Base-by-base conservation (phyloP, 1,140 invertebrate species). In the Apis cerana region DNA sequence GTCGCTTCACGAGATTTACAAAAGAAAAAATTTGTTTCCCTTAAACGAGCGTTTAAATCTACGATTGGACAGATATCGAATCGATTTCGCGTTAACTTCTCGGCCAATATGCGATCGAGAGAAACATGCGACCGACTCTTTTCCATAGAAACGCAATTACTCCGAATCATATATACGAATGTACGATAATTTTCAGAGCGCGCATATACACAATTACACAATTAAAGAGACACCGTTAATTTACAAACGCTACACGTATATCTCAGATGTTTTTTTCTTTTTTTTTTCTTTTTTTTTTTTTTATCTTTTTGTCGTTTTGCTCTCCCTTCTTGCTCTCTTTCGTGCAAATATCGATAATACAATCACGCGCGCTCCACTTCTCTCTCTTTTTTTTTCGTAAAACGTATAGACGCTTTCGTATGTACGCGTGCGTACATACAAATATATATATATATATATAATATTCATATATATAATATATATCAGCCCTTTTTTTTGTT, bases 201-300 rank as follows among this genome's bases (percentile, higher is more conserved):
- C 84, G 70, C 81, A 83, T 77, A 87, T 87, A 65, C 78, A 85
- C 80, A 77, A 70, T 89, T 85, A 90, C 33, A 89, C 84, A 84
- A 89, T 43, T 90, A 86, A 84, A 89, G 85, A 89, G 84, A 90
- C 78, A 80, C 33, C 62, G 61, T 83, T 61, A 27, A 82, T 86
- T 89, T 89, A 89, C 75, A 88, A 89, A 89, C 78, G 75, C 78
- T 89, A 89, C 83, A 83, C 70, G 23, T 87, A 77, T 70, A 83
- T 88, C 56, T 69, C 61, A 70, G 64, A 59, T 74, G 68, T 69
- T 75, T 43, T 69, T 56, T 52, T 75, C n/a, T 33, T 23, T 70
- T 64, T 43, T 50, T n/a, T 50, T n/a, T 70, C n/a, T 23, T 1
- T n/a, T 33, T 50, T n/a, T 70, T 19, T 21, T 1, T n/a, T 3